These are phyloP conservation scores for Brachirus orientalis DNA, from an alignment of 2,113 vertebrate genomes.

Conservation along the genomic window DNA sequence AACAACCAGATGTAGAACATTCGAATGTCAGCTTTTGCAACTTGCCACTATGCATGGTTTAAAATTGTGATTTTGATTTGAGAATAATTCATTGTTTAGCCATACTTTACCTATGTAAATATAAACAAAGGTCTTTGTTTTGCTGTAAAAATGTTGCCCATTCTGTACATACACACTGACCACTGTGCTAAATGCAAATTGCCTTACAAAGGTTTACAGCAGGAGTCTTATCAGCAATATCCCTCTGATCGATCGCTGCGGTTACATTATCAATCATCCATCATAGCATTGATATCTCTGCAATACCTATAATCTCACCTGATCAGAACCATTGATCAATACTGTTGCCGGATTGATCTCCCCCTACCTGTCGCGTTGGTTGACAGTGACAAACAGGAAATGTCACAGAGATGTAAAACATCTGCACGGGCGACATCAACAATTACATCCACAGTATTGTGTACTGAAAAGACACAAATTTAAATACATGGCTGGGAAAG, in stretches of 20 bases:
- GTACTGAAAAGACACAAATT: slow-evolving; percentile 43
- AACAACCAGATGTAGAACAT: too few relatives aligned
- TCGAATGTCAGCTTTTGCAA: too few relatives aligned
- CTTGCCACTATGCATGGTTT: too few relatives aligned
- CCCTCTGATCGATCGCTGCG: slow-evolving; percentile 61
- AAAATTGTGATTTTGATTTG: too few relatives aligned
- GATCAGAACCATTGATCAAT: slow-evolving; percentile 75
- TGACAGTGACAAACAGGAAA: slow-evolving; percentile 31
- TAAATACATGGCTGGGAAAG: slow-evolving; percentile 38
- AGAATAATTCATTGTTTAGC: too few relatives aligned
- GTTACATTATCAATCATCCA: slow-evolving; percentile 77
- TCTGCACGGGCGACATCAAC: slow-evolving; percentile 20
- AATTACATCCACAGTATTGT: background rate
- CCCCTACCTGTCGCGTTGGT: slow-evolving; percentile 23
- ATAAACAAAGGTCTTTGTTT: slow-evolving; percentile 1
- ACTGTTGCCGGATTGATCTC: slow-evolving; percentile 59
- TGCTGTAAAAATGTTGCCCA: slow-evolving; percentile 24
- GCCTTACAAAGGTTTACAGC: slow-evolving; percentile 20
- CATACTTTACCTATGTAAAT: background rate
- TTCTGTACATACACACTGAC: slow-evolving; percentile 19
- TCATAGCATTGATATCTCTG: slow-evolving; percentile 77
- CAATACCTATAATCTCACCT: slow-evolving; percentile 73
- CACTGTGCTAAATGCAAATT: slow-evolving; percentile 61
- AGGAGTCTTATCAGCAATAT: slow-evolving; percentile 70
- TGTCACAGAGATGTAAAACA: slow-evolving; percentile 25